Conservation (phyloP, 2,888 invertebrate species). For the Scaptomyza flava region DNA sequence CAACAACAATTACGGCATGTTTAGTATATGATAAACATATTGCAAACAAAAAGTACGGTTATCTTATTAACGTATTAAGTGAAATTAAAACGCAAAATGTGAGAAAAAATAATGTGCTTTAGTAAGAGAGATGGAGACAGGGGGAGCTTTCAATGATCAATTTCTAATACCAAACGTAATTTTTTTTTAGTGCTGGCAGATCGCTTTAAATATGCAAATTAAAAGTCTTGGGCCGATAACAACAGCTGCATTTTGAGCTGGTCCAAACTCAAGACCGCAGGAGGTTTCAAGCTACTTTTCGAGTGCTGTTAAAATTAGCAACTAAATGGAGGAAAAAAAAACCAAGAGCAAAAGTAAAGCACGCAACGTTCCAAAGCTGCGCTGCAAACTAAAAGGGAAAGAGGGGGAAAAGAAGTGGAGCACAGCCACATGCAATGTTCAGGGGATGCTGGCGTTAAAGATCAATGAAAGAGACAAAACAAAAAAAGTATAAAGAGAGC, state of each 20-base stretch:
- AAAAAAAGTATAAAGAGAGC: slow-evolving; percentile 44
- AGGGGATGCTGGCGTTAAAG: slow-evolving; percentile 68
- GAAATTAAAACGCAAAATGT: slow-evolving; percentile 58
- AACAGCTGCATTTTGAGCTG: slow-evolving; percentile 70
- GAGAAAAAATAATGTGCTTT: slow-evolving; percentile 15
- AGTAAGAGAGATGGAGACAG: background rate
- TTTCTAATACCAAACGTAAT: slow-evolving; percentile 23
- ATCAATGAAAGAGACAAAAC: slow-evolving; percentile 68
- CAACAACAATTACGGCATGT: slow-evolving; percentile 48
- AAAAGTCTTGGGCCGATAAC: background rate
- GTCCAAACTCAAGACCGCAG: slow-evolving; percentile 71
- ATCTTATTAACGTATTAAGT: slow-evolving; percentile 55
- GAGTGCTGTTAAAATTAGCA: slow-evolving; percentile 74
- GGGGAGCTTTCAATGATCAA: slow-evolving; percentile 4
- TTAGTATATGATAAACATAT: slow-evolving; percentile 27
- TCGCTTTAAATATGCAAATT: slow-evolving; percentile 4
- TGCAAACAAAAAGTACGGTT: slow-evolving; percentile 54
- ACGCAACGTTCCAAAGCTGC: slow-evolving; percentile 50
- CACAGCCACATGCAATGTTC: slow-evolving; percentile 55
- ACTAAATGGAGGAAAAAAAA: slow-evolving; percentile 48
- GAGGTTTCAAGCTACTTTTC: slow-evolving; percentile 73
- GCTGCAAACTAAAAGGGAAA: slow-evolving; percentile 18
- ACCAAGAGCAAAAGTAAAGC: slow-evolving; percentile 41
- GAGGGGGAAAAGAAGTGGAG: slow-evolving; percentile 23
- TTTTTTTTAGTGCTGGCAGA: slow-evolving; percentile 10